Evolutionary conservation across 1,140 invertebrate species (phyloP).

Genomic region (Drosophila pandora): DNA sequence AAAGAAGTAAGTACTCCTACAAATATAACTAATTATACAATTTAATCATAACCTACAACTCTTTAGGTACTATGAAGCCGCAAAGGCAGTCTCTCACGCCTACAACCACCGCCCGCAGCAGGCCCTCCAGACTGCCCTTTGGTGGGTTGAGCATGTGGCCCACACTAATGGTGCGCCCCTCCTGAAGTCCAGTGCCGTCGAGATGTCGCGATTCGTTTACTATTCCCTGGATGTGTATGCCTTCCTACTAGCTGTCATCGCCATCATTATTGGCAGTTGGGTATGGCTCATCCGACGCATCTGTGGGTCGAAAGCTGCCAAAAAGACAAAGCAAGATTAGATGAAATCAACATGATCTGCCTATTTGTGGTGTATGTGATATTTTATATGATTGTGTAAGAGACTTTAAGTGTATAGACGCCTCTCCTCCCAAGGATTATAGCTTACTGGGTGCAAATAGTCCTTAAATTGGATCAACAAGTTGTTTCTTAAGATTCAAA

Average conservation of each 20-base stretch:
- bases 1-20: constrained; percentile 54
- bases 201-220: constrained; percentile 72
- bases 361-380: constrained; percentile 62
- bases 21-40: background rate
- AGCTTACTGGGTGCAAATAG: constrained; percentile 3
- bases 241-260: constrained; percentile 31
- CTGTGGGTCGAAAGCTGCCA: constrained; percentile 23
- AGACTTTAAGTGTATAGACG: constrained; percentile 36
- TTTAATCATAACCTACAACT: background rate
- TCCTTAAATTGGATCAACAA: too few relatives aligned
- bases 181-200: constrained; percentile 72
- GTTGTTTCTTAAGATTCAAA: too few relatives aligned
- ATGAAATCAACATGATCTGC: constrained; percentile 8
- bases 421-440: background rate
- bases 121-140: constrained; percentile 78
- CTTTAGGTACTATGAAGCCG: constrained; percentile 49
- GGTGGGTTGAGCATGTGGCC: constrained; percentile 85
- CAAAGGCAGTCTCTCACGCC: constrained; percentile 73
- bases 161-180: constrained; percentile 84
- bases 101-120: constrained; percentile 69
- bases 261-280: constrained; percentile 61
- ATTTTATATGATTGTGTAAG: constrained; percentile 64
- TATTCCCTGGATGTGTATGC: constrained; percentile 73
- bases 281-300: constrained; percentile 36
- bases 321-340: constrained; percentile 33